phyloP scores from a whole-genome alignment of 2,888 invertebrate genomes.

The Melinopterus prodromus region DNA sequence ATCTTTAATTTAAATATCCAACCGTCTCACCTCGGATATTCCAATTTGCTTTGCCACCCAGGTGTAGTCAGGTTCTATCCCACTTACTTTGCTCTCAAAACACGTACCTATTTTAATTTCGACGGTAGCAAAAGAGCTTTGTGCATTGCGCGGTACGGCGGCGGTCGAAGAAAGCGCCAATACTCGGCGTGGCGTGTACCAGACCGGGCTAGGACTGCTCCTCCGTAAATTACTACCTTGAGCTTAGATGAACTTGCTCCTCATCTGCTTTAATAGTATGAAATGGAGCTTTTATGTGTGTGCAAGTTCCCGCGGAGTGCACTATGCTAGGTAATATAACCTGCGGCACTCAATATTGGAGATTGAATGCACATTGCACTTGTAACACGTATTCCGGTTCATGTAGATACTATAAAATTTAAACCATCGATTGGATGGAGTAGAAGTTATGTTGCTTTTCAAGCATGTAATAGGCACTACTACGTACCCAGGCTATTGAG shows the following conservation, averaged over 20 bases:
- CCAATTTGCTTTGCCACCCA: not conserved
- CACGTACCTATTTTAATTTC: not conserved
- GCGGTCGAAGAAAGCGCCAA: not conserved
- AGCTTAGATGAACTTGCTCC: constrained; percentile 4
- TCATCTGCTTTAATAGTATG: not conserved
- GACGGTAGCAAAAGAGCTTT: not conserved
- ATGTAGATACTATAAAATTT: not conserved
- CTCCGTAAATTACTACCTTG: not conserved
- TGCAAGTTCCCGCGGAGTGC: not conserved
- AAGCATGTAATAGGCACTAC: not conserved
- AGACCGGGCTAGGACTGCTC: not conserved
- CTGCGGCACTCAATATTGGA: not conserved
- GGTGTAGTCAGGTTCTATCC: not conserved
- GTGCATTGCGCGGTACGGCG: not conserved
- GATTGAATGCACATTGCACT: not conserved
- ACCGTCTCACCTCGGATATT: too few relatives aligned
- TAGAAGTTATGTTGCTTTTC: not conserved
- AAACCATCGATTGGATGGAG: not conserved
- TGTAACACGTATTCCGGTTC: constrained; percentile 4
- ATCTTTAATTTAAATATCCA: too few relatives aligned
- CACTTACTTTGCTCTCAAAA: not conserved
- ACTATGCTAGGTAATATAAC: not conserved
- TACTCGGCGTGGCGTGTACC: not conserved
- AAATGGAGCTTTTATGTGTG: not conserved
- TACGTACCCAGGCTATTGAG: not conserved